Evolutionary conservation across 1,140 invertebrate species (phyloP).

Genomic region (Drosophila tani): DNA sequence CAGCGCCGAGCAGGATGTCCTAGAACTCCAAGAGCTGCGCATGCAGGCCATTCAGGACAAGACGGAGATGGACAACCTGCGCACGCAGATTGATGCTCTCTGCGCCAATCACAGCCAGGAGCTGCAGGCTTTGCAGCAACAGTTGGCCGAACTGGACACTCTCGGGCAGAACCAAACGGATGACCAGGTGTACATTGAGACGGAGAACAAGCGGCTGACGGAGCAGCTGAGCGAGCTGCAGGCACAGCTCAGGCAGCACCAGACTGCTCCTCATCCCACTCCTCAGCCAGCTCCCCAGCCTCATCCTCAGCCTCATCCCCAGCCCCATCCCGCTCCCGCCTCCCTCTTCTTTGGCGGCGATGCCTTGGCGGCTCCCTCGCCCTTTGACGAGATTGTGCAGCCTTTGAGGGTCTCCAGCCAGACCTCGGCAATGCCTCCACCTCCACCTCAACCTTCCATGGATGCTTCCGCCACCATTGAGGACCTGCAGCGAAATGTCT

Average conservation of each 20-base stretch:
- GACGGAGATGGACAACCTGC: slow-evolving; percentile 81
- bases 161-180: slow-evolving; percentile 82
- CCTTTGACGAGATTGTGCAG: slow-evolving; percentile 77
- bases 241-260: slow-evolving; percentile 48
- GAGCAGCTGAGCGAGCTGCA: slow-evolving; percentile 77
- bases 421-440: slow-evolving; percentile 13
- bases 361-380: slow-evolving; percentile 52
- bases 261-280: background rate
- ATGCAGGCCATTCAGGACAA: slow-evolving; percentile 83
- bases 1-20: slow-evolving; percentile 74
- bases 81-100: slow-evolving; percentile 71
- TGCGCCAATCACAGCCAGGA: slow-evolving; percentile 78
- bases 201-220: slow-evolving; percentile 80
- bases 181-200: slow-evolving; percentile 81
- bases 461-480: slow-evolving; percentile 72
- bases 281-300: background rate
- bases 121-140: slow-evolving; percentile 68
- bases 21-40: slow-evolving; percentile 78
- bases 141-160: slow-evolving; percentile 78
- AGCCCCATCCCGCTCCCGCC: slow-evolving; percentile 29
- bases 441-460: background rate
- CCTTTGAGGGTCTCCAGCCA: slow-evolving; percentile 29
- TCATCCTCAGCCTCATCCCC: background rate
- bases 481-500: slow-evolving; percentile 79
- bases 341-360: slow-evolving; percentile 72